Conservation (phyloP, 2,113 vertebrate species). For the Fulica atra region DNA sequence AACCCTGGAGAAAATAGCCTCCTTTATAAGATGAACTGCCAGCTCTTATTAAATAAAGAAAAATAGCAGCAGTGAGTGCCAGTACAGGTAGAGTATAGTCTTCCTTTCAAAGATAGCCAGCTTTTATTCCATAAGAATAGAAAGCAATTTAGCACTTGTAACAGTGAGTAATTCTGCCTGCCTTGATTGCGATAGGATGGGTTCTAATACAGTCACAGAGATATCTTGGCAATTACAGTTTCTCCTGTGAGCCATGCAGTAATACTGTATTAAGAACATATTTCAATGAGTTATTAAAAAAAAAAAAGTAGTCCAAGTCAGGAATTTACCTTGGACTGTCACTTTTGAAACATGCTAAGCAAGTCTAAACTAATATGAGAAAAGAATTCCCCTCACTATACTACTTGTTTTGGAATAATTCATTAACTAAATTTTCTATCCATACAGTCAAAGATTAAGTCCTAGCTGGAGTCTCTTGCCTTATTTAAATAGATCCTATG, state of each 20-base stretch:
- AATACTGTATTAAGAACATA: not conserved
- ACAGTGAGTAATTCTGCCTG: not conserved
- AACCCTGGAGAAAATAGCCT: not conserved
- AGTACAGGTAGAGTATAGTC: not conserved
- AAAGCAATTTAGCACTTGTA: not conserved
- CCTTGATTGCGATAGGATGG: not conserved
- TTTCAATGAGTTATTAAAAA: not conserved
- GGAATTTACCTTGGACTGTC: not conserved
- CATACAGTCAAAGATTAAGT: not conserved
- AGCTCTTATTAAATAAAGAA: not conserved
- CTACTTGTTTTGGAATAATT: constrained; percentile 38
- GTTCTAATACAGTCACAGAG: not conserved
- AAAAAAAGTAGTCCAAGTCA: not conserved
- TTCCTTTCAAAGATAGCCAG: not conserved
- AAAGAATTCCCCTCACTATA: constrained; percentile 2
- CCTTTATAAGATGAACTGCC: not conserved
- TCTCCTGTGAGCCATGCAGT: not conserved
- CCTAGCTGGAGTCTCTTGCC: not conserved
- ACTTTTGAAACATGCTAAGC: not conserved
- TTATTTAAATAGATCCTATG: not conserved
- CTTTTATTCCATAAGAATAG: not conserved
- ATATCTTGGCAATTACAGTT: not conserved
- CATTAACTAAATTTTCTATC: constrained; percentile 19
- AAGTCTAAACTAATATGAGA: not conserved
- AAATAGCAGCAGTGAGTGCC: not conserved